Conservation (phyloP, 2,888 invertebrate genomes). For the Parochlus steinenii region DNA sequence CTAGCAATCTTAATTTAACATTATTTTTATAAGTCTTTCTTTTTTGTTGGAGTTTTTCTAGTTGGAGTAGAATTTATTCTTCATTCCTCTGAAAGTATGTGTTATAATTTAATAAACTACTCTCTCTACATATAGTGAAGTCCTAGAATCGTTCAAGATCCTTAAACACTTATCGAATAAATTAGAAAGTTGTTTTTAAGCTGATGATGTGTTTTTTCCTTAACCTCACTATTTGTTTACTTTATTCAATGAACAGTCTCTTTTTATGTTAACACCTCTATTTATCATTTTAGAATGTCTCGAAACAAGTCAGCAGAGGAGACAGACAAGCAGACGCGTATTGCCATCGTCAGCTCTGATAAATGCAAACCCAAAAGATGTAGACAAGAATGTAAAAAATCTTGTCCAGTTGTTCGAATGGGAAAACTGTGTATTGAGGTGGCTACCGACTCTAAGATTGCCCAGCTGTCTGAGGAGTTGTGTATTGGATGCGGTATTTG, state of each 20-base stretch:
- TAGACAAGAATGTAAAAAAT: conserved; percentile 95
- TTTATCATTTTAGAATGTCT: conserved; percentile 41
- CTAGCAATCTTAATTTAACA: too few relatives aligned
- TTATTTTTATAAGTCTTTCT: too few relatives aligned
- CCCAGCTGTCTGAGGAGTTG: conserved; percentile 91
- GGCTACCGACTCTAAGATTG: conserved; percentile 86
- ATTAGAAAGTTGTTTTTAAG: background rate
- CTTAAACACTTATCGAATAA: background rate
- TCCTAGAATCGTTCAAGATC: background rate
- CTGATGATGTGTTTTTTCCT: conserved; percentile 1
- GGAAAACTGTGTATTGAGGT: conserved; percentile 99
- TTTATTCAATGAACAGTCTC: conserved; percentile 6
- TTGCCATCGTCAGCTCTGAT: conserved; percentile 94
- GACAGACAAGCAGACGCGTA: conserved; percentile 86
- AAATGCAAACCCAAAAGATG: conserved; percentile 99
- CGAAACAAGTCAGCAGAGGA: conserved; percentile 61
- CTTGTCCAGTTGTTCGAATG: conserved; percentile 97
- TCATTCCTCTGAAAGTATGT: too few relatives aligned
- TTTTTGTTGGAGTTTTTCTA: too few relatives aligned
- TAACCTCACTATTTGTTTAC: background rate
- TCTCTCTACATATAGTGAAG: background rate
- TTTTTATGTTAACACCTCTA: conserved; percentile 28
- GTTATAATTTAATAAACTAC: too few relatives aligned
- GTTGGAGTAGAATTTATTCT: too few relatives aligned
- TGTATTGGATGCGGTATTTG: conserved; percentile 99